These are phyloP conservation scores for Motacilla alba DNA, from an alignment of 2,113 vertebrate species.

Conservation along the genomic window DNA sequence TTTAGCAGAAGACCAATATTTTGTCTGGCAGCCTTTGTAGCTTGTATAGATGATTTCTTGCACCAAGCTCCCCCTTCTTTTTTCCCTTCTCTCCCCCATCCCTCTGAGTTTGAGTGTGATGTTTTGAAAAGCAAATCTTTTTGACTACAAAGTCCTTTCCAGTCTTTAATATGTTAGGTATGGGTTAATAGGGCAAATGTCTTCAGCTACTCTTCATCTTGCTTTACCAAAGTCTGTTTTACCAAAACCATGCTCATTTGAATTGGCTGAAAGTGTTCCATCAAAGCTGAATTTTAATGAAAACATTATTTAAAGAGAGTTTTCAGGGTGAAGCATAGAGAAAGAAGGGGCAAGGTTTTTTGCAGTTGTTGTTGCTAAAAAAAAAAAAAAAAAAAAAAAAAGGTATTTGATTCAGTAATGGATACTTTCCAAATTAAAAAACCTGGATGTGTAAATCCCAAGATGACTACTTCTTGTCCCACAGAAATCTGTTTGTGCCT, in stretches of 20 bases:
- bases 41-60: constrained; percentile 39
- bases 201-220: neutral
- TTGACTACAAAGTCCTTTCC: neutral
- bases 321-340: neutral
- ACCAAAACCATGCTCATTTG: neutral
- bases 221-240: neutral
- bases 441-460: neutral
- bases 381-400: neutral
- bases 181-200: neutral
- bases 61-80: neutral
- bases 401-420: neutral
- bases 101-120: neutral
- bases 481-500: neutral
- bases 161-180: constrained; percentile 6
- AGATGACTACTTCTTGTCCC: neutral
- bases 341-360: neutral
- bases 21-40: constrained; percentile 15
- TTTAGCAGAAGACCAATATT: constrained; percentile 56
- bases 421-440: neutral
- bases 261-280: neutral
- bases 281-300: neutral
- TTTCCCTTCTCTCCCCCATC: neutral
- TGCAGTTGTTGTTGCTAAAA: neutral
- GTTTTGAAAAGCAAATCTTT: constrained; percentile 26
- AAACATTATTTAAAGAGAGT: neutral